Conservation (phyloP, 2,113 vertebrate species). For the Cisticola juncidis region DNA sequence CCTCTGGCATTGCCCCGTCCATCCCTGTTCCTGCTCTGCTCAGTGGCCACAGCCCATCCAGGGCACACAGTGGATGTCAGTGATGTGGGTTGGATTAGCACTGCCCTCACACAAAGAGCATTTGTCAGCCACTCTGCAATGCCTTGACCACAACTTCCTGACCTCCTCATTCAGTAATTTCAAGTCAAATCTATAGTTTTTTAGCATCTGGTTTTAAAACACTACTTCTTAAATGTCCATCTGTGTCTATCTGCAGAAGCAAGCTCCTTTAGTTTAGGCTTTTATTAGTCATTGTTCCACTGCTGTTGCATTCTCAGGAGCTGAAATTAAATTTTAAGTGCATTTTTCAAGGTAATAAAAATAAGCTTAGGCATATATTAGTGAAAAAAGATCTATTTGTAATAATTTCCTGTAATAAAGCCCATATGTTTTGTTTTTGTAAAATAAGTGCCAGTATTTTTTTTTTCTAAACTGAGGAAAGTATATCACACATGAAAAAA, state of each 20-base stretch:
- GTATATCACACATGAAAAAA: neutral
- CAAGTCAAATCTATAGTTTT: neutral
- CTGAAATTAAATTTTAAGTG: conserved; percentile 51
- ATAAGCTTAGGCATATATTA: conserved; percentile 17
- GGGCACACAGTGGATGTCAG: neutral
- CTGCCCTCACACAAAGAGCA: neutral
- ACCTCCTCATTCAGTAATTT: neutral
- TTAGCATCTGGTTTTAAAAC: neutral
- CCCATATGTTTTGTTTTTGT: neutral
- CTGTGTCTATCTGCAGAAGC: neutral
- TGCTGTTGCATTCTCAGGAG: neutral
- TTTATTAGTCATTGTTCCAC: neutral
- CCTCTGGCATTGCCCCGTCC: neutral
- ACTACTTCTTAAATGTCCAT: neutral
- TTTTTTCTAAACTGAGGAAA: conserved; percentile 8
- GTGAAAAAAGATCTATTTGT: conserved; percentile 36
- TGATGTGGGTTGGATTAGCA: neutral
- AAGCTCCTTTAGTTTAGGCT: neutral
- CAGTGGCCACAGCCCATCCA: neutral
- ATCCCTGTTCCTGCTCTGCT: neutral
- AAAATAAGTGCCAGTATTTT: neutral
- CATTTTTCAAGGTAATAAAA: conserved; percentile 63
- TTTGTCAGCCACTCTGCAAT: neutral
- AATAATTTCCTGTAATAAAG: conserved; percentile 60
- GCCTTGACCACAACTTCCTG: conserved; percentile 24